Conservation (phyloP, 2,113 vertebrate species). For the Progne subis region DNA sequence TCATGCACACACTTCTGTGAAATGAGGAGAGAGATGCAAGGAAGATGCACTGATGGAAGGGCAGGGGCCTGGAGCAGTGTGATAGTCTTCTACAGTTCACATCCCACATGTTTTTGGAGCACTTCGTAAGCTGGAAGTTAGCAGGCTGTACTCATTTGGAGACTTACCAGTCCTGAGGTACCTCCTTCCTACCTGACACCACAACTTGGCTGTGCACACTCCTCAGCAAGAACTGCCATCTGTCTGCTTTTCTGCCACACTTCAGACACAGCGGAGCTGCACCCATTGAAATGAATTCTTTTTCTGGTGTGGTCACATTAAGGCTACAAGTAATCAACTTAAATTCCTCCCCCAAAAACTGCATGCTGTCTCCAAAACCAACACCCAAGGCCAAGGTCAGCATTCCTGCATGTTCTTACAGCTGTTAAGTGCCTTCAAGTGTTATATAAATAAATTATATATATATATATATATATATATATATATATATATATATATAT, state of each 20-base stretch:
- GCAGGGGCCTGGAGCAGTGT: not conserved
- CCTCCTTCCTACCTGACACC: not conserved
- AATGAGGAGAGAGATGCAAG: not conserved
- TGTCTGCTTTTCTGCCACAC: not conserved
- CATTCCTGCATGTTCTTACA: not conserved
- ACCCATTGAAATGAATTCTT: not conserved
- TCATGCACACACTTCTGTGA: rapidly evolving
- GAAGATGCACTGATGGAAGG: not conserved
- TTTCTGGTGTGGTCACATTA: not conserved
- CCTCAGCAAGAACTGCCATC: not conserved
- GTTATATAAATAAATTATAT: not conserved
- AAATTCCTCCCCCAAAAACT: not conserved
- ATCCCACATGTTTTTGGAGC: not conserved
- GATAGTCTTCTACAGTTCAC: not conserved
- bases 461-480: not conserved
- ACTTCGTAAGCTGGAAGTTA: not conserved
- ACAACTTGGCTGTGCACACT: not conserved
- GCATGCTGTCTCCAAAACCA: not conserved
- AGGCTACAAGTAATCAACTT: not conserved
- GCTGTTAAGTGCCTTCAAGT: not conserved
- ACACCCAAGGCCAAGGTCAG: not conserved
- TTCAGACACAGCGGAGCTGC: not conserved
- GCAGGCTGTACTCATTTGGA: not conserved
- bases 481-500: not conserved
- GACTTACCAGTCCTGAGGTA: not conserved